phyloP scores from a whole-genome alignment of 2,888 invertebrate species.

The Spialia ferax region DNA sequence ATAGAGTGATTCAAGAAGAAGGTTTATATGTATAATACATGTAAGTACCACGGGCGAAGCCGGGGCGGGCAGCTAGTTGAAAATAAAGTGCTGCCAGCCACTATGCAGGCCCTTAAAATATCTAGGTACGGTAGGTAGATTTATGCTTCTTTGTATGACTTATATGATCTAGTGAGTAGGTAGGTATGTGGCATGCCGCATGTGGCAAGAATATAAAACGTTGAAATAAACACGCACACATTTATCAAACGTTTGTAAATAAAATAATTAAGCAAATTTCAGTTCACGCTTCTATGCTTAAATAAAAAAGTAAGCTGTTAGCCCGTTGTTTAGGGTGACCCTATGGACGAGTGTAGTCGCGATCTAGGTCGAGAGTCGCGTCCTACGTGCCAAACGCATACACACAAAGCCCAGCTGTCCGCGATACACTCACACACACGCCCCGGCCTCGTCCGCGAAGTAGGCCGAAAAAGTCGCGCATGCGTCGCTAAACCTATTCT shows the following conservation, averaged over 20 bases:
- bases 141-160: background rate
- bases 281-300: background rate
- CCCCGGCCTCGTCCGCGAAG: slow-evolving; percentile 60
- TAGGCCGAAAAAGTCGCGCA: slow-evolving; percentile 76
- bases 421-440: slow-evolving; percentile 49
- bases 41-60: too few species aligned
- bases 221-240: too few species aligned
- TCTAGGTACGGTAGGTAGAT: too few species aligned
- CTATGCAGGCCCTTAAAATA: too few species aligned
- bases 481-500: slow-evolving; percentile 51
- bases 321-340: slow-evolving; percentile 30
- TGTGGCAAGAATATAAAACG: background rate
- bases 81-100: too few species aligned
- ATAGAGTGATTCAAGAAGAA: too few species aligned
- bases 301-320: background rate
- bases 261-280: too few species aligned
- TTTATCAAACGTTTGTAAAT: too few species aligned
- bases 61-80: too few species aligned
- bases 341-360: slow-evolving; percentile 25
- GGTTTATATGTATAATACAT: too few species aligned
- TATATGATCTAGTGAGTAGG: background rate
- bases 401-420: slow-evolving; percentile 49
- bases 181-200: too few species aligned
- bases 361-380: slow-evolving; percentile 70
- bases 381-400: slow-evolving; percentile 70